phyloP scores from a whole-genome alignment of 2,888 invertebrate species.

The Hoplodrina ambigua region DNA sequence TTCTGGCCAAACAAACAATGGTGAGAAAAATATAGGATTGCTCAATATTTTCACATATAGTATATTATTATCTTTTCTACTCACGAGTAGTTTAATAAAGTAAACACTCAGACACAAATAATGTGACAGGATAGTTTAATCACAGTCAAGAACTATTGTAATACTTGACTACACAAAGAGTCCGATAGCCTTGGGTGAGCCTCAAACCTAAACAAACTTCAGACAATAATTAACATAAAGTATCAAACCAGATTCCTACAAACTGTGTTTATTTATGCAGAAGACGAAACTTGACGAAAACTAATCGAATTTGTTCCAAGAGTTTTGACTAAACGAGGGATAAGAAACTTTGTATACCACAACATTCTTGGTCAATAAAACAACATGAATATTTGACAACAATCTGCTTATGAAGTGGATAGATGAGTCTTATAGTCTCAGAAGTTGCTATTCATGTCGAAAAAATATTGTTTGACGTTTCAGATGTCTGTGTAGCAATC shows the following conservation, averaged over 20 bases:
- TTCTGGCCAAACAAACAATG: conserved; percentile 6
- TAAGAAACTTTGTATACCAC: conserved; percentile 7
- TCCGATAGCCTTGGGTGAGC: too few relatives aligned
- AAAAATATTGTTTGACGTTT: too few relatives aligned
- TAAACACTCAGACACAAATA: background rate
- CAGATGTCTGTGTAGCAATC: too few relatives aligned
- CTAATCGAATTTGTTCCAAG: conserved; percentile 16
- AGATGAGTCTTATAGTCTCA: too few relatives aligned
- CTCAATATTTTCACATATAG: background rate
- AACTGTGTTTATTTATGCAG: conserved; percentile 17
- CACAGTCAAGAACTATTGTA: background rate
- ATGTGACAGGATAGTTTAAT: background rate
- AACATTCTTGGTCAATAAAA: conserved; percentile 12
- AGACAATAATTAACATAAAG: conserved; percentile 4
- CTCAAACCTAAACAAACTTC: conserved; percentile 7
- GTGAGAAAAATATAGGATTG: background rate
- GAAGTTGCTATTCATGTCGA: too few relatives aligned
- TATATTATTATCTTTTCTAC: background rate
- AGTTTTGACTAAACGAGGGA: conserved; percentile 14
- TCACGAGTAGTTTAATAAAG: background rate
- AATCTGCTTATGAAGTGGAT: background rate
- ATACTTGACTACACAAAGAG: background rate
- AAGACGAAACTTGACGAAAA: conserved; percentile 13
- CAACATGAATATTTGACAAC: background rate
- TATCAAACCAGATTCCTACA: background rate